phyloP scores from a whole-genome alignment of 2,797 vertebrate species.

The Taenioides sp. region DNA sequence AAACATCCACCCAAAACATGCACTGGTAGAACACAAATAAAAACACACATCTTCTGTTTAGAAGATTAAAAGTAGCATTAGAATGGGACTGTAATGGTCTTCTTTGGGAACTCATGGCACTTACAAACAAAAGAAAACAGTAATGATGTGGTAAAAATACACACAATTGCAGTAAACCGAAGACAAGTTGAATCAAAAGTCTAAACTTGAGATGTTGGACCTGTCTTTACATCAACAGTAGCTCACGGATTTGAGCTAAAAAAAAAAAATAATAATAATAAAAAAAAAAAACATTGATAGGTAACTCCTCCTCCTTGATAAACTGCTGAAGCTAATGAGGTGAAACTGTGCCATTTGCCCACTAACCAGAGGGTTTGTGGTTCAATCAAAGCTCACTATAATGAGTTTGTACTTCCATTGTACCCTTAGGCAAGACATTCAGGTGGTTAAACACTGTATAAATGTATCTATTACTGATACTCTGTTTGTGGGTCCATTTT shows the following conservation, averaged over 20 bases:
- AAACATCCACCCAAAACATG: conserved; percentile 27
- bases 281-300: too few species aligned
- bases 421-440: not conserved
- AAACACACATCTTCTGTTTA: conserved; percentile 9
- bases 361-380: too few species aligned
- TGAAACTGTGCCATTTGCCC: too few species aligned
- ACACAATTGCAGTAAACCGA: not conserved
- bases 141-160: not conserved
- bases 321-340: too few species aligned
- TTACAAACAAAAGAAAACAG: not conserved
- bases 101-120: not conserved
- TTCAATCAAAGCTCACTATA: too few species aligned
- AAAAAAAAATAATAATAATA: too few species aligned
- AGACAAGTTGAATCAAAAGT: not conserved
- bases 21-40: conserved; percentile 1
- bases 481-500: not conserved
- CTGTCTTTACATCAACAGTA: not conserved
- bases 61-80: conserved; percentile 7
- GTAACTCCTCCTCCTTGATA: too few species aligned
- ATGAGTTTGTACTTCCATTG: not conserved
- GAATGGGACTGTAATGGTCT: not conserved
- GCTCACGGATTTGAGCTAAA: too few species aligned
- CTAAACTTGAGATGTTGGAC: not conserved
- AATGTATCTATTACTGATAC: not conserved
- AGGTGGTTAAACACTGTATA: not conserved